Evolutionary conservation across 1,140 invertebrate genomes (phyloP).

Genomic region (Anastrepha obliqua): DNA sequence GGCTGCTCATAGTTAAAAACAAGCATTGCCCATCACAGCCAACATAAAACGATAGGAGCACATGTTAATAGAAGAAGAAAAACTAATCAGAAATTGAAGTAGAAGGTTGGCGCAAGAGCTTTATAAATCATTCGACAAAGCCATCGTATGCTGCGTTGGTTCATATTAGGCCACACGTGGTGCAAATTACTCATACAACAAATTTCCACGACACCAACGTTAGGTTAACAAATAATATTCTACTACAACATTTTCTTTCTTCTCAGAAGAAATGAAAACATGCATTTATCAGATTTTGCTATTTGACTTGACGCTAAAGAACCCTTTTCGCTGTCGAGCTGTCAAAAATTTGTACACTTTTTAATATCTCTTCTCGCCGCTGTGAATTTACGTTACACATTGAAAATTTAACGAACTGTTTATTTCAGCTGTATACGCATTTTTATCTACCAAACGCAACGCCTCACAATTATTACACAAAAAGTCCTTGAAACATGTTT

Average conservation of each 20-base stretch:
- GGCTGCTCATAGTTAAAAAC: too few relatives aligned
- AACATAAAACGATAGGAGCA: too few relatives aligned
- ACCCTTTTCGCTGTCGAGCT: constrained; percentile 20
- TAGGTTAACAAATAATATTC: neutral
- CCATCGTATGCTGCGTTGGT: too few relatives aligned
- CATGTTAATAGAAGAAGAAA: too few relatives aligned
- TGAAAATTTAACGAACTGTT: constrained; percentile 13
- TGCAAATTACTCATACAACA: too few relatives aligned
- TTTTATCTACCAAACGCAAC: neutral
- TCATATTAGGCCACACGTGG: too few relatives aligned
- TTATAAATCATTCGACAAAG: too few relatives aligned
- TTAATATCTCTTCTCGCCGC: neutral
- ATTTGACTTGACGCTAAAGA: neutral
- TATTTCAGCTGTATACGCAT: neutral
- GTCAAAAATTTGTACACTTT: constrained; percentile 31
- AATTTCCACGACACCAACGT: neutral
- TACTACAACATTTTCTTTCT: neutral
- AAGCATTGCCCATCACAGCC: too few relatives aligned
- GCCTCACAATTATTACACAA: neutral
- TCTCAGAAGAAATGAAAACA: neutral
- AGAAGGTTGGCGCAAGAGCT: too few relatives aligned
- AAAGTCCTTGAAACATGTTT: neutral
- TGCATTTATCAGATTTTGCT: neutral
- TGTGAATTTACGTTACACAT: neutral
- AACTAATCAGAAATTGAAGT: too few relatives aligned